Base-by-base conservation (phyloP, 2,113 vertebrate species). In the Nestor notabilis region DNA sequence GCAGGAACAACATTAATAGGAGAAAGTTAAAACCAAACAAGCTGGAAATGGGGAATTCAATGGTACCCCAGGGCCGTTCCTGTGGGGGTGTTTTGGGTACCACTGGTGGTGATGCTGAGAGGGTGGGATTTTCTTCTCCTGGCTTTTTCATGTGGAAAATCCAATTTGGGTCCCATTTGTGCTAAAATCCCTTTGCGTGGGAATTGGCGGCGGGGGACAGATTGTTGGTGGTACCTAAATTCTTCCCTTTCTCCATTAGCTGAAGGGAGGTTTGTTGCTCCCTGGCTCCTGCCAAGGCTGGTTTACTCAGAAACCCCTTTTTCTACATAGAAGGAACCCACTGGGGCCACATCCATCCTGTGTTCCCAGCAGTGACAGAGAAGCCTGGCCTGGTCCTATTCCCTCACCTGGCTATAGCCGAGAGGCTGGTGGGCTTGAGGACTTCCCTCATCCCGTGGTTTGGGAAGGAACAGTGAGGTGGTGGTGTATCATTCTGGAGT, bases 401-500 rank as follows among this genome's bases (percentile, higher is more conserved):
- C n/a, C 56, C 17, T 47, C 31, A 0, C 24, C 13, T 29, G 4
- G 18, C 49, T 15, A 1, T 0, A 11, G 21, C 2, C 33, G 35
- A 35, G 3, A 41, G 49, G 50, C 63, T 24, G 77, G 7, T 0
- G 6, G 17, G 35, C 41, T 72, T 58, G 7, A 31, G 71, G 58
- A 7, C 35, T 75, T 37, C 18, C 9, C 43, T 43, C 2, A 1
- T 12, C 12, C 47, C 7, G 1, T 1, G 9, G 39, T 10, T 46
- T 6, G 50, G 81, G 77, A 28, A 76, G 35, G 11, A 47, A 43
- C 0, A 2, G 28, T 25, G 21, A 29, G 24, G 10, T 3, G 3
- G 33, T 10, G 13, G 6, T 24, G 33, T 9, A 24, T 27, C 7
- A 4, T 11, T 33, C 35, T 2, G 2, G 56, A 41, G 35, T 23